These are phyloP conservation scores for Onchidella celtica DNA, from an alignment of 2,888 invertebrate species.

Conservation along the genomic window DNA sequence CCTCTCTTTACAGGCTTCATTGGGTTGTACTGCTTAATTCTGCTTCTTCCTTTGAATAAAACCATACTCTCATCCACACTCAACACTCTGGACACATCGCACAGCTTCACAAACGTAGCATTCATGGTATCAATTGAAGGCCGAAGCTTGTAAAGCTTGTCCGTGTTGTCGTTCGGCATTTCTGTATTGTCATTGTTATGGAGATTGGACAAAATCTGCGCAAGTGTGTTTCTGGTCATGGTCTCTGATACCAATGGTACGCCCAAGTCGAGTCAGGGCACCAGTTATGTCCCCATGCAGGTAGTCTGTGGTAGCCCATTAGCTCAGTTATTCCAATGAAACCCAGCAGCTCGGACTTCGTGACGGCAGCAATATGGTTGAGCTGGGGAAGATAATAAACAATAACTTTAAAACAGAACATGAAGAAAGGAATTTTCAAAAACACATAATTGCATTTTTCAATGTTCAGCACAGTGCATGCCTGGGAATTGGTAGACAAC, in stretches of 20 bases:
- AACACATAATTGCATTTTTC: not conserved
- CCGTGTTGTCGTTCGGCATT: not conserved
- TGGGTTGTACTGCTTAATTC: constrained; percentile 48
- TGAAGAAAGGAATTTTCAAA: not conserved
- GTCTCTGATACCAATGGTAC: not conserved
- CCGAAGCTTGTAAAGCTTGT: constrained; percentile 42
- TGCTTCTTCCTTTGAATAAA: constrained; percentile 43
- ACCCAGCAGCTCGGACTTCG: not conserved
- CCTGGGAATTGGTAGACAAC: not conserved
- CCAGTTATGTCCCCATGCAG: constrained; percentile 13
- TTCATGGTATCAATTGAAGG: constrained; percentile 40
- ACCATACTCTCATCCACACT: constrained; percentile 49
- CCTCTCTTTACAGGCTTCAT: constrained; percentile 50
- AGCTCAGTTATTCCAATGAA: not conserved
- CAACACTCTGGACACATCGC: not conserved
- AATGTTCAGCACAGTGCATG: not conserved
- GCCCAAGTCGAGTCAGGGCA: not conserved
- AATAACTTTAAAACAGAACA: not conserved
- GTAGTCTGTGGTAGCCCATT: not conserved
- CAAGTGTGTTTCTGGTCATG: not conserved
- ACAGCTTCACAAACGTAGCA: constrained; percentile 34
- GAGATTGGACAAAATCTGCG: constrained; percentile 8
- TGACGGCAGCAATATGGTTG: not conserved
- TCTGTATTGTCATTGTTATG: constrained; percentile 39
- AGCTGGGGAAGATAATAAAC: not conserved